Percentiles rank a stretch among this genome's conserved stretches.
phyloP scores from a whole-genome alignment of 2,888 invertebrate species.

The Xestia rhomboidea region DNA sequence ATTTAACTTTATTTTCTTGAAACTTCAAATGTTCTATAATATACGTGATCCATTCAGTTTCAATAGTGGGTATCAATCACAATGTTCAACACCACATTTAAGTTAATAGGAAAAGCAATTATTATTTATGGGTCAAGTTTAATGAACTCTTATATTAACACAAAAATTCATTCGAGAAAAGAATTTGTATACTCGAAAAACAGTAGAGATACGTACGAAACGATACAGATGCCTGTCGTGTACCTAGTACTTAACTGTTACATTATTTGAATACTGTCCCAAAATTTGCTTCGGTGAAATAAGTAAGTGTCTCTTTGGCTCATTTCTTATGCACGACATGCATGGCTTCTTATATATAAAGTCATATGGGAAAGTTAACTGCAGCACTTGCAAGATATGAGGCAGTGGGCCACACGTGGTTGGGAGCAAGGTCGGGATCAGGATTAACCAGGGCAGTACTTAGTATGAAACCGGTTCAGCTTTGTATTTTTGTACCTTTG shows the following conservation, averaged over 20 bases:
- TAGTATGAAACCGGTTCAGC: slow-evolving; percentile 57
- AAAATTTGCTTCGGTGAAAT: slow-evolving; percentile 74
- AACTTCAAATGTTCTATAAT: neutral
- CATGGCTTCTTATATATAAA: slow-evolving; percentile 70
- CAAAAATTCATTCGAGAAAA: slow-evolving; percentile 22
- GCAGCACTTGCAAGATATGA: slow-evolving; percentile 64
- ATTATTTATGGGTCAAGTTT: slow-evolving; percentile 46
- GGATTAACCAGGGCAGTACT: slow-evolving; percentile 48
- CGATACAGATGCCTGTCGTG: slow-evolving; percentile 22
- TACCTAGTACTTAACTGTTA: slow-evolving; percentile 38
- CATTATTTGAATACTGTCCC: slow-evolving; percentile 58
- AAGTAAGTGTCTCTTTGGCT: slow-evolving; percentile 73
- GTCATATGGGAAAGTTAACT: slow-evolving; percentile 67
- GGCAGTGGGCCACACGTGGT: slow-evolving; percentile 72
- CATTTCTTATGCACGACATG: slow-evolving; percentile 80
- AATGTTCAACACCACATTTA: slow-evolving; percentile 24
- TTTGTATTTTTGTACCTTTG: slow-evolving; percentile 11
- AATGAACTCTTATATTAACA: slow-evolving; percentile 41
- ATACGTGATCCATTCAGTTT: neutral
- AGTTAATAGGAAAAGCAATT: slow-evolving; percentile 55
- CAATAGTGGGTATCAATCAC: slow-evolving; percentile 3
- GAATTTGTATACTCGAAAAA: neutral
- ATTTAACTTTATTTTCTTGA: neutral
- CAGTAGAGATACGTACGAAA: neutral
- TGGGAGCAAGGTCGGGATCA: slow-evolving; percentile 68